Evolutionary conservation across 2,797 vertebrate species (phyloP).

Genomic region (Protosalanx chinensis): DNA sequence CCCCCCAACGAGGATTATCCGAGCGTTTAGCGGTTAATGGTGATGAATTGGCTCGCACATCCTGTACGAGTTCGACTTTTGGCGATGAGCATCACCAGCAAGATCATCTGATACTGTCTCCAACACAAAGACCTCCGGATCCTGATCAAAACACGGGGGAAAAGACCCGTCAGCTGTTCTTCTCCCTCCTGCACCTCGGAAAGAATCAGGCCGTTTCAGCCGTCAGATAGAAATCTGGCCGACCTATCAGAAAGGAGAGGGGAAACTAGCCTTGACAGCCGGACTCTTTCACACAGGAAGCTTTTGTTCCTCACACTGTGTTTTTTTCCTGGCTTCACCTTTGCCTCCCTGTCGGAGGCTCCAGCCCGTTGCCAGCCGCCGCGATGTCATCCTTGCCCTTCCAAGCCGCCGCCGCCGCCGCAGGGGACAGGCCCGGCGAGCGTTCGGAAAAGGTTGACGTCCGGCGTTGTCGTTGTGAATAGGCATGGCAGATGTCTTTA

Average conservation of each 20-base stretch:
- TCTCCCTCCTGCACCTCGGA: not conserved
- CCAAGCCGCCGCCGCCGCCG: constrained; percentile 23
- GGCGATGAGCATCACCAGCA: too few species aligned
- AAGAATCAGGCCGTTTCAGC: constrained; percentile 24
- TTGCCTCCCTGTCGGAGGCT: constrained; percentile 49
- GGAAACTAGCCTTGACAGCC: constrained; percentile 42
- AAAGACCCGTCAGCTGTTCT: constrained; percentile 12
- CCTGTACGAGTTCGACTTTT: too few species aligned
- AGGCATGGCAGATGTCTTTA: too few species aligned
- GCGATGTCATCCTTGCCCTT: constrained; percentile 61
- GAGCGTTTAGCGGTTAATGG: too few species aligned
- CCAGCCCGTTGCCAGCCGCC: constrained; percentile 40
- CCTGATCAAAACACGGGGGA: not conserved
- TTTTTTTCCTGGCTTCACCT: constrained; percentile 48
- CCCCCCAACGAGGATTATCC: too few species aligned
- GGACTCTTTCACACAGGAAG: constrained; percentile 47
- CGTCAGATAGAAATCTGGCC: constrained; percentile 24
- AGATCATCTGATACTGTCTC: too few species aligned
- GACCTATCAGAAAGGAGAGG: constrained; percentile 34
- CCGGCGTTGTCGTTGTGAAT: too few species aligned
- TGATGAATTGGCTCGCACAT: too few species aligned
- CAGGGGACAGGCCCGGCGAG: constrained; percentile 35
- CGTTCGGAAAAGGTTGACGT: too few species aligned
- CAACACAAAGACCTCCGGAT: too few species aligned
- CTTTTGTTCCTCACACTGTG: constrained; percentile 57